phyloP scores from a whole-genome alignment of 2,797 vertebrate genomes.

The Anabas testudineus region DNA sequence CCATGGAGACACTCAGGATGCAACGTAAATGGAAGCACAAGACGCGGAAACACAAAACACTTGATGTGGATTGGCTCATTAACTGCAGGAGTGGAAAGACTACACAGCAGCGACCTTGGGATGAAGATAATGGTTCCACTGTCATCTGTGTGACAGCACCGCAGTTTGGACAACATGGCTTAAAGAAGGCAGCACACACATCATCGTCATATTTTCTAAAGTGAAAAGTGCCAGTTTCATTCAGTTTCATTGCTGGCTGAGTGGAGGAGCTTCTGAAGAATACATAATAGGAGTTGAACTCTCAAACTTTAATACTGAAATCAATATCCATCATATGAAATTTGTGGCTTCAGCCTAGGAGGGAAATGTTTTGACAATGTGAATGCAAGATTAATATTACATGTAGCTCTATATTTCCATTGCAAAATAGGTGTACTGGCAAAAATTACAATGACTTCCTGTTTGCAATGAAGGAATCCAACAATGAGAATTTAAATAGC shows the following conservation, averaged over 20 bases:
- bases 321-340: slow-evolving; percentile 10
- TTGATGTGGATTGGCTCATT: slow-evolving; percentile 75
- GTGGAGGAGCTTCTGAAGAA: background rate
- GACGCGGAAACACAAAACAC: slow-evolving; percentile 60
- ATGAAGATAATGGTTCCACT: slow-evolving; percentile 57
- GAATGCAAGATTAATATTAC: background rate
- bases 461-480: too few species aligned
- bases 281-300: slow-evolving; percentile 5
- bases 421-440: too few species aligned
- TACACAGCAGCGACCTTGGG: slow-evolving; percentile 58
- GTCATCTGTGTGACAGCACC: slow-evolving; percentile 38
- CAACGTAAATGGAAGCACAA: slow-evolving; percentile 50
- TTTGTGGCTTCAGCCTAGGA: background rate
- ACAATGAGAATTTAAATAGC: too few species aligned
- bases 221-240: background rate
- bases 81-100: slow-evolving; percentile 62
- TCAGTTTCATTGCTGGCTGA: background rate
- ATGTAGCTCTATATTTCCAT: background rate
- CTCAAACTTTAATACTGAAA: slow-evolving; percentile 18
- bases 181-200: background rate
- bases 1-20: slow-evolving; percentile 70
- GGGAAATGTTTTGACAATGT: background rate
- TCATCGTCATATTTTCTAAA: slow-evolving; percentile 2
- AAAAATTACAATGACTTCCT: too few species aligned
- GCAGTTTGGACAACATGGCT: slow-evolving; percentile 1